Base-by-base conservation (phyloP, 2,888 invertebrate genomes). In the Chalcosyrphus nemorum region DNA sequence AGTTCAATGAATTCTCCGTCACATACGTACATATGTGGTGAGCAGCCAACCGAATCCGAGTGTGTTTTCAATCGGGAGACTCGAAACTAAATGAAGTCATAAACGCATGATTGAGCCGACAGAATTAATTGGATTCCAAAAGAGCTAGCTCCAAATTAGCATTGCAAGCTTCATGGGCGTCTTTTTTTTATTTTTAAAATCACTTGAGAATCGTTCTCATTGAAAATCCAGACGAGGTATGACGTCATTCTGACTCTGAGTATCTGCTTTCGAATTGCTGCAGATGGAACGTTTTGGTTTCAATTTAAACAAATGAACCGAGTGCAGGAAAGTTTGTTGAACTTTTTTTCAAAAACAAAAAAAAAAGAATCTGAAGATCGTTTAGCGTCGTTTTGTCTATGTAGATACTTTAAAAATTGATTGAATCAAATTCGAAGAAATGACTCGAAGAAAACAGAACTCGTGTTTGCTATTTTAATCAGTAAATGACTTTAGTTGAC, bases 61-160 rank as follows among this genome's bases (percentile, higher is more conserved):
- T 45, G 57, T 35, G 13, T 45, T 32, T 5, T 35, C 32, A 15
- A 4, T 47, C 19, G 32, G 21, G 4, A 29, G 45, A n/a, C 29
- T 29, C 11, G 13, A 57, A 56, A 35, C 45, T 32, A 17, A 56
- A 74, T 65, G 56, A 56, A 65, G 65, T 74, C 45, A 74, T 74
- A n/a, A 56, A 35, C 32, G 24, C 45, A 47, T 74, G 65, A 74
- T 74, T 74, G 45, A 24, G 9, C n/a, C 65, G 45, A 43, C 72
- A 47, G 27, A 54, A 3, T 72, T 54, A 54, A 54, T 71, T 71
- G 57, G 19, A 47, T 13, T 5, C 13, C 2, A 9, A 9, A 13
- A 47, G 35, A n/a, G 19, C 21, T n/a, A 19, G 17, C 38, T 57
- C 41, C 0, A 57, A 57, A 59, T 21, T 24, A 59, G 27, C 41